Percentiles rank a stretch among this genome's conserved stretches.
These are phyloP conservation scores for Polymixis lichenea DNA, from an alignment of 2,888 invertebrate species.

Conservation along the genomic window DNA sequence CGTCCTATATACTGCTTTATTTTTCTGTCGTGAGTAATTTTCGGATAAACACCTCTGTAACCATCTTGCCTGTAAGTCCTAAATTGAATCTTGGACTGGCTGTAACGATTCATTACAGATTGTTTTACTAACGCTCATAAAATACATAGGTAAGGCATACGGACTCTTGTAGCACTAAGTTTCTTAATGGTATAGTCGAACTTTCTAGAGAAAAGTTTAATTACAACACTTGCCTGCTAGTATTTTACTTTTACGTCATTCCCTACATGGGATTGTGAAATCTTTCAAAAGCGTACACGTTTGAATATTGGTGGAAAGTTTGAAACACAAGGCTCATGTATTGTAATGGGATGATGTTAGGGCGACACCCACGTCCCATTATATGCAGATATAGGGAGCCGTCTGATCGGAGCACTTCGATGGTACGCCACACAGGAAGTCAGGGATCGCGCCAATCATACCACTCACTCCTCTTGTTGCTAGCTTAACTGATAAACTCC, in stretches of 20 bases:
- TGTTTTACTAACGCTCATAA: conserved; percentile 23
- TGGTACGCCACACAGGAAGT: conserved; percentile 68
- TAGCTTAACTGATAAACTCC: conserved; percentile 65
- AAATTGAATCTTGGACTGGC: not conserved
- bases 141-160: conserved; percentile 6
- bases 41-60: not conserved
- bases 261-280: conserved; percentile 7
- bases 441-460: conserved; percentile 76
- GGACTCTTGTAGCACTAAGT: not conserved
- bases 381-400: conserved; percentile 85
- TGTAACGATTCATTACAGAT: conserved; percentile 2
- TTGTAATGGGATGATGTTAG: conserved; percentile 81
- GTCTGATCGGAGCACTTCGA: conserved; percentile 66
- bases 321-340: conserved; percentile 70
- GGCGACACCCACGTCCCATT: conserved; percentile 84
- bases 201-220: conserved; percentile 33
- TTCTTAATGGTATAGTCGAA: conserved; percentile 2
- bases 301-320: conserved; percentile 39
- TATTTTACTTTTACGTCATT: conserved; percentile 5
- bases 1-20: conserved; percentile 30
- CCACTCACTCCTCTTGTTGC: conserved; percentile 55
- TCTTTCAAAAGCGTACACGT: conserved; percentile 8
- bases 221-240: conserved; percentile 1
- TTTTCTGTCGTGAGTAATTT: conserved; percentile 22
- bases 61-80: not conserved